Evolutionary conservation across 2,888 invertebrate genomes (phyloP).

Genomic region (Malthinus seriepunctatus): DNA sequence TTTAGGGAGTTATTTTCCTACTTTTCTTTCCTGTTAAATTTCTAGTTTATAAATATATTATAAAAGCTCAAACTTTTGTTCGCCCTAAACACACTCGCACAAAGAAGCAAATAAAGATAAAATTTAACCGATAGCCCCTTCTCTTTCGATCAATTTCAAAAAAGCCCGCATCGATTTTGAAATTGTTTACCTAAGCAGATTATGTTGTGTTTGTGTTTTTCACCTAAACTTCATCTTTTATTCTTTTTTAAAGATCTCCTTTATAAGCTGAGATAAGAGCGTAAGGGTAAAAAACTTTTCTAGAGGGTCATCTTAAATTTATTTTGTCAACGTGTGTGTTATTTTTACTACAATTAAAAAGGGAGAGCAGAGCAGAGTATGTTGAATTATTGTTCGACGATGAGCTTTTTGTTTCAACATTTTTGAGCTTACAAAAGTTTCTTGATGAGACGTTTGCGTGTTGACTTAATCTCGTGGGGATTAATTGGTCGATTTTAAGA

Average conservation of each 20-base stretch:
- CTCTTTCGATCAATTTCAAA: conserved; percentile 10
- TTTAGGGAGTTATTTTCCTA: conserved; percentile 14
- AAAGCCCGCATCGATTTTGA: conserved; percentile 22
- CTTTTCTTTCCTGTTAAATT: conserved; percentile 7
- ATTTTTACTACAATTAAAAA: too few species aligned
- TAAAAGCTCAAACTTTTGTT: conserved; percentile 16
- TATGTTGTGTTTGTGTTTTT: conserved; percentile 19
- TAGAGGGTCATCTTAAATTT: too few species aligned
- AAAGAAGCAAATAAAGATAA: conserved; percentile 22
- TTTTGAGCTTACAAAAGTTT: too few species aligned
- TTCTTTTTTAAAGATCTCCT: too few species aligned
- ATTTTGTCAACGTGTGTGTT: too few species aligned
- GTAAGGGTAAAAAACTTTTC: neutral
- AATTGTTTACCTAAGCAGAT: conserved; percentile 21
- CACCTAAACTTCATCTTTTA: neutral
- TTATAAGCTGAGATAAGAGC: neutral
- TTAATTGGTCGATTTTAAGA: too few species aligned
- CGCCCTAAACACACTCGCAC: neutral
- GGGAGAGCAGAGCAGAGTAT: too few species aligned
- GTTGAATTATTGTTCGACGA: too few species aligned
- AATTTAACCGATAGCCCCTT: conserved; percentile 5
- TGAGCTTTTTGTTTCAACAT: too few species aligned
- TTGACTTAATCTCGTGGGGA: too few species aligned
- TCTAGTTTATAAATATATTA: too few species aligned
- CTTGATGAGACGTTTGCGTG: too few species aligned